Evolutionary conservation across 2,888 invertebrate genomes (phyloP), one percentile per base, ranked within the genome.

Genomic region (Trimorus sp.): DNA sequence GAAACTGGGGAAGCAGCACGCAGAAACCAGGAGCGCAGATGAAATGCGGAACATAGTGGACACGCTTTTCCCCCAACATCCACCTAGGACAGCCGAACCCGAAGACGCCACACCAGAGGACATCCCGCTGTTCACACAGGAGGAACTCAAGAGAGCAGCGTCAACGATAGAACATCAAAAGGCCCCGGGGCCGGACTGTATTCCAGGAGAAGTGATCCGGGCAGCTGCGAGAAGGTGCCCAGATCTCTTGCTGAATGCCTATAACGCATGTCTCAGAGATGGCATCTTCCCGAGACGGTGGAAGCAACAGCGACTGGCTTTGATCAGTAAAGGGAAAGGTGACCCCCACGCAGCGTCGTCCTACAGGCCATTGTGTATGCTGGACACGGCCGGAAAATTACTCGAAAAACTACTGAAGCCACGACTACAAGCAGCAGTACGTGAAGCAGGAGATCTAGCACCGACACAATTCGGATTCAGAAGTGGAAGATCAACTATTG

Each of bases 151-250:
- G n/a, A 40, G 16, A 48, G 85, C 86, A 1, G 51, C 58, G 8
- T 59, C 12, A 2, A 73, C 54, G 7, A 65, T 84, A 0, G 84
- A 82, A 8, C 79, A 75, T 12, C 62, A 16, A 6, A 86, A 86
- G 37, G 84, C 85, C 0, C 83, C 85, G 8, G 84, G 84, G 0
- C 11, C 82, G 60, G 85, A 86, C 38, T 78, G 73, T 7, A 85
- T 87, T 15, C 84, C 84, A 0, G 84, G 81, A 15, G 37, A 71
- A 0, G 40, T 40, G 11, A 78, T 79, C 0, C 16, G 78, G 0
- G 81, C 81, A 40, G 7, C 40, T 11, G 40, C 11, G 11, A 40
- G 11, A 9, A 40, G 1, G 8, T 14, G 60, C 26, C 60, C 60
- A 38, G 40, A 65, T 4, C 1, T 65, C 7, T 53, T 65, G 11